phyloP scores from a whole-genome alignment of 2,113 vertebrate species.

The Bufo bufo region DNA sequence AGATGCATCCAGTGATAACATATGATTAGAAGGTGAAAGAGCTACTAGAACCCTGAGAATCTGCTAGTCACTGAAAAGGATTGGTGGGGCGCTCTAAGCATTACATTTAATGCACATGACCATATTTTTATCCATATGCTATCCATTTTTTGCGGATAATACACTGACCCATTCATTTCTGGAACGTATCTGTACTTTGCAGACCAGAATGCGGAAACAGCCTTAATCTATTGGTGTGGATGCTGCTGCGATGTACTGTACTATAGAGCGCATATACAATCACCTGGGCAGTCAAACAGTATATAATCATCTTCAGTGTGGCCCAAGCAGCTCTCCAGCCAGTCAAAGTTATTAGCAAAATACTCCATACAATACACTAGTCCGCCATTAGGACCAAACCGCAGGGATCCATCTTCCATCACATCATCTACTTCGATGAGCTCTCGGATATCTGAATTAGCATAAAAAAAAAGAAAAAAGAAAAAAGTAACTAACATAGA shows the following conservation, averaged over 20 bases:
- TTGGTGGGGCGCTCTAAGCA: too few species aligned
- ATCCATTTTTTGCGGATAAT: too few species aligned
- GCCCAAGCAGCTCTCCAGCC: constrained; percentile 90
- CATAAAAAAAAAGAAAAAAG: background rate
- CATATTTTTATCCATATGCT: too few species aligned
- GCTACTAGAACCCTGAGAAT: too few species aligned
- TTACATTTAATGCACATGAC: too few species aligned
- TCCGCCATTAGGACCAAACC: constrained; percentile 94
- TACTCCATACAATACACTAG: constrained; percentile 99
- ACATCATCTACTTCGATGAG: constrained; percentile 96
- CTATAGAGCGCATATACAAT: background rate
- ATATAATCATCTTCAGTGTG: constrained; percentile 95
- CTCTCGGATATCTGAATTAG: constrained; percentile 87
- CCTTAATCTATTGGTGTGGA: background rate
- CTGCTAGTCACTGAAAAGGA: too few species aligned
- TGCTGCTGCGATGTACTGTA: background rate
- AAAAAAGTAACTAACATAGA: too few species aligned
- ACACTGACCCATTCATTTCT: too few species aligned
- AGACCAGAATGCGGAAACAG: too few species aligned
- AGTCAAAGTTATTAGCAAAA: constrained; percentile 92
- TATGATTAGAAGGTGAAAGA: too few species aligned
- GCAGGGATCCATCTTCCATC: constrained; percentile 89
- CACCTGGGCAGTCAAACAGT: constrained; percentile 96
- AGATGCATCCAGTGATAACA: too few species aligned
- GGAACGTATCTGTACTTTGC: too few species aligned